These are phyloP conservation scores for Galerucella calmariensis DNA, from an alignment of 2,888 invertebrate species.

Conservation along the genomic window DNA sequence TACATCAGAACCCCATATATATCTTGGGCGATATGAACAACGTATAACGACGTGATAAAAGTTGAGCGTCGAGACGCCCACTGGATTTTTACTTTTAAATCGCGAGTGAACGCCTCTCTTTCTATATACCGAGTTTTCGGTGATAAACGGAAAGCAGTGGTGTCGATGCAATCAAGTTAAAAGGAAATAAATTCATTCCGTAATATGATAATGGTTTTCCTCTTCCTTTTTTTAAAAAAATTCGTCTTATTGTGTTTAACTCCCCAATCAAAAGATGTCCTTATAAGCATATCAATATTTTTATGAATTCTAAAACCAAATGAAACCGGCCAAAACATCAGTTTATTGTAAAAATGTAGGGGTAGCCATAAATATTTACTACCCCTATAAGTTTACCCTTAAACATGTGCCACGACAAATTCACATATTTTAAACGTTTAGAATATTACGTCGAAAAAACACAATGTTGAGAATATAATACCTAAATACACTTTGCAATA, in stretches of 20 bases:
- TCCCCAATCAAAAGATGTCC: too few relatives aligned
- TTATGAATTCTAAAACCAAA: background rate
- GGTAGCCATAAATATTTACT: background rate
- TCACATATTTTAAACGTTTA: background rate
- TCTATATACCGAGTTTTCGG: background rate
- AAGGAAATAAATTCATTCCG: too few relatives aligned
- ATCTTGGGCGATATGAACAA: slow-evolving; percentile 24
- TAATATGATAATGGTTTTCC: too few relatives aligned
- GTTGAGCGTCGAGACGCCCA: slow-evolving; percentile 25
- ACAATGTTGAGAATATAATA: background rate
- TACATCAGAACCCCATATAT: slow-evolving; percentile 44
- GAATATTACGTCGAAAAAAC: background rate
- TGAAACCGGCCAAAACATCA: slow-evolving; percentile 1
- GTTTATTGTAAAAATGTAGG: background rate
- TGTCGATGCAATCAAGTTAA: background rate
- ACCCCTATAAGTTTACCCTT: slow-evolving; percentile 17
- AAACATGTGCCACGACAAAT: background rate
- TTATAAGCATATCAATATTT: background rate
- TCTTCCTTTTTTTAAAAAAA: too few relatives aligned
- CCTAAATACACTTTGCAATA: too few relatives aligned
- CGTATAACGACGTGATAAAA: slow-evolving; percentile 30
- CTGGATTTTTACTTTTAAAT: slow-evolving; percentile 31
- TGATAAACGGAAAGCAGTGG: background rate
- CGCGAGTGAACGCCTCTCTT: slow-evolving; percentile 6
- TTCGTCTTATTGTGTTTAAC: too few relatives aligned